Conservation (phyloP, 30 jellyfish, hydroid and myxozoan genomes). For the Aurelia aurita complex sp. Pacific region DNA sequence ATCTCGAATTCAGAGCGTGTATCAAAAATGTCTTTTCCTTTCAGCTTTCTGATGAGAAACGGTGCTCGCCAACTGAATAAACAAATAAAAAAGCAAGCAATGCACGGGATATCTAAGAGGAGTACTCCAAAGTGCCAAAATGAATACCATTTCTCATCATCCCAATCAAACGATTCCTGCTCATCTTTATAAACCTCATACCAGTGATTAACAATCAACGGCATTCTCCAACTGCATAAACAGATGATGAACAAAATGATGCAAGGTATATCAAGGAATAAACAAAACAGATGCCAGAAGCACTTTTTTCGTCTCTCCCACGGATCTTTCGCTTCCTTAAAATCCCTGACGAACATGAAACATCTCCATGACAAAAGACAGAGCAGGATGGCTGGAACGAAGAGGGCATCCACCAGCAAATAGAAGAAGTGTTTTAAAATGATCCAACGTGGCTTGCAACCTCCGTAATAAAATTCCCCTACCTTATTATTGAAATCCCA, state of each 20-base stretch:
- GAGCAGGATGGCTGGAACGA: slow-evolving; percentile 80
- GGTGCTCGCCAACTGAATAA: slow-evolving; percentile 80
- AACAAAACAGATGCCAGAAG: slow-evolving; percentile 61
- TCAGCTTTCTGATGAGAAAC: slow-evolving; percentile 46
- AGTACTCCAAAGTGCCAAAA: slow-evolving; percentile 57
- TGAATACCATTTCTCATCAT: slow-evolving; percentile 51
- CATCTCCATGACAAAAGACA: slow-evolving; percentile 91
- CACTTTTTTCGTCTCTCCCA: slow-evolving; percentile 83
- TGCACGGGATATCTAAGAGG: slow-evolving; percentile 84
- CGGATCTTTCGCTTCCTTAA: slow-evolving; percentile 50
- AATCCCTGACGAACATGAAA: slow-evolving; percentile 43
- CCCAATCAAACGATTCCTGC: slow-evolving; percentile 73
- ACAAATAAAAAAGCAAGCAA: slow-evolving; percentile 39
- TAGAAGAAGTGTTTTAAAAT: slow-evolving; percentile 71
- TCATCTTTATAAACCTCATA: not conserved
- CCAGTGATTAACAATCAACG: slow-evolving; percentile 42
- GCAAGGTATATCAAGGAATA: slow-evolving; percentile 84
- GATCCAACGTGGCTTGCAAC: slow-evolving; percentile 63
- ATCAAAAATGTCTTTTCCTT: slow-evolving; percentile 17
- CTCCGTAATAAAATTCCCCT: slow-evolving; percentile 57
- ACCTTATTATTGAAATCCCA: slow-evolving; percentile 22
- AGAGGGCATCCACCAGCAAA: slow-evolving; percentile 65
- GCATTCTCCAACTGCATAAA: slow-evolving; percentile 84
- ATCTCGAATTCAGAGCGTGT: slow-evolving; percentile 31
- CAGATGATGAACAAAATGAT: slow-evolving; percentile 39